phyloP scores from a whole-genome alignment of 1,140 invertebrate genomes.

The Drosophila obscura region DNA sequence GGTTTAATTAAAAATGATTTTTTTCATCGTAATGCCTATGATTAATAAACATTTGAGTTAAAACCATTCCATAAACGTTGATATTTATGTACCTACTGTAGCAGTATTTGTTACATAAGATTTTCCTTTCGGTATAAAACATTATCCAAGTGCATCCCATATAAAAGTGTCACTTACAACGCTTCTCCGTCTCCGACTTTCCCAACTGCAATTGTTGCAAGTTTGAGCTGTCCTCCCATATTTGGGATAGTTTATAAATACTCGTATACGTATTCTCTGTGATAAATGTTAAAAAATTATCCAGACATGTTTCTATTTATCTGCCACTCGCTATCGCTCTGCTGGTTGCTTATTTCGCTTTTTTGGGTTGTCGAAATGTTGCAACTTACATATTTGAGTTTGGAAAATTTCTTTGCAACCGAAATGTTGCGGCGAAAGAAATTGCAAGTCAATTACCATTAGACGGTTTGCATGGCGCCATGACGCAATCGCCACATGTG shows the following conservation, averaged over 20 bases:
- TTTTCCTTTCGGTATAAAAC: too few relatives aligned
- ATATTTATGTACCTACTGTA: too few relatives aligned
- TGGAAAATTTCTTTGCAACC: conserved; percentile 75
- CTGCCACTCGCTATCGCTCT: conserved; percentile 21
- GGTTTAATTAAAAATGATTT: too few relatives aligned
- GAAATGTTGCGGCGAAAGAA: conserved; percentile 74
- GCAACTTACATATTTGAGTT: conserved; percentile 62
- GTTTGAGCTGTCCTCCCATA: neutral
- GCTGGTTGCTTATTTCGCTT: conserved; percentile 26
- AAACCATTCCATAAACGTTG: too few relatives aligned
- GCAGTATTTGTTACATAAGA: too few relatives aligned
- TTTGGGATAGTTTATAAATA: conserved; percentile 38
- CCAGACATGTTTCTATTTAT: conserved; percentile 12
- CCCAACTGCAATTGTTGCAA: neutral
- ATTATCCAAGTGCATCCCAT: too few relatives aligned
- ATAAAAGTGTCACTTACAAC: neutral
- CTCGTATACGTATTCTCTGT: neutral
- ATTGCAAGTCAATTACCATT: conserved; percentile 78
- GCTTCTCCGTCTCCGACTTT: conserved; percentile 1
- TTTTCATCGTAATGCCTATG: too few relatives aligned
- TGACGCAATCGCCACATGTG: conserved; percentile 77
- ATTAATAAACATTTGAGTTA: too few relatives aligned
- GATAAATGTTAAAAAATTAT: conserved; percentile 60
- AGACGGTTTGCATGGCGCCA: conserved; percentile 76
- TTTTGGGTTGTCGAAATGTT: conserved; percentile 59